Evolutionary conservation across 2,797 vertebrate genomes (phyloP), one percentile per base, ranked within the genome.

Genomic region (Numenius phaeopus): DNA sequence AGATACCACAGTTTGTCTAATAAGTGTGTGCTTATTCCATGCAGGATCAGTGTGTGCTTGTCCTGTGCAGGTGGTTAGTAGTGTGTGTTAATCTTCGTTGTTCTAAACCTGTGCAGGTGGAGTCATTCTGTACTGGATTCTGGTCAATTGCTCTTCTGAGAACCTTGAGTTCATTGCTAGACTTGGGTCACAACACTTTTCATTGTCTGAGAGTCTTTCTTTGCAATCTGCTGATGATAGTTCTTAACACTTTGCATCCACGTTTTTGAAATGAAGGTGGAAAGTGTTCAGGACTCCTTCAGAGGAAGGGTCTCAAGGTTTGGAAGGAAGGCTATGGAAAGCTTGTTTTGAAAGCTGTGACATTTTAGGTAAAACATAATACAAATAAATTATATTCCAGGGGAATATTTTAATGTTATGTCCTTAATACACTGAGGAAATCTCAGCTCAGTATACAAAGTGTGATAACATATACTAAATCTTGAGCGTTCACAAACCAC

Each of bases 41-140:
- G 64, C 5, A 87, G 39, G 24, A 62, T 54, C 27, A 21, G 7
- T 19, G 37, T 44, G 37, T 44, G 5, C 20, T 46, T 65, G 22
- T 29, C 8, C 30, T 0, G 0, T 67, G 42, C 17, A 30, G 30
- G 16, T 50, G 18, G 15, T 67, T 44, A 44, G 2, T 3, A 5
- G 5, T 14, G 3, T 50, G 8, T 20, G n/a, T 62, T 57, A 27
- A 57, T 50, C 24, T 52, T 52, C 24, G 32, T 34, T 46, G 29
- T 58, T 75, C 39, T 52, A 34, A 80, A 46, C 2, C 24, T 62
- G 16, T 59, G n/a, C 14, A 47, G 8, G 26, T 47, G 30, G 14
- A 21, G 8, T 42, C 9, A 5, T 40, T 81, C 69, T 76, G 26
- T 58, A 19, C 39, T 64, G 75, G 20, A 19, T 69, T 46, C 34